Conservation (phyloP, 2,888 invertebrate species). For the Corythucha ciliata region DNA sequence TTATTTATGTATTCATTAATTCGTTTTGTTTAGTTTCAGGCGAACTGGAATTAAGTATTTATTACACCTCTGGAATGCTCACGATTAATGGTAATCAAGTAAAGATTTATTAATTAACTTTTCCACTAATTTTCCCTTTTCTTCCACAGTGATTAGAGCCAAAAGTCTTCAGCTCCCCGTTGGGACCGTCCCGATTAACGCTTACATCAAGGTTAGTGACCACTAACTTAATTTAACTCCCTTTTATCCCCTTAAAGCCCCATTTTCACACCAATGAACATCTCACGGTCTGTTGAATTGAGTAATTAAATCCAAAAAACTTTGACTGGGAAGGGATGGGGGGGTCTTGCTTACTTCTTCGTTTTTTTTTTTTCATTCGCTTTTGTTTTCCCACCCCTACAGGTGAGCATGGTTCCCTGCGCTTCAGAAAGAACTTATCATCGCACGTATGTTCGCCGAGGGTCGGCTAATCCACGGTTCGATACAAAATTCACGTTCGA, state of each 20-base stretch:
- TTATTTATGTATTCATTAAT: not conserved
- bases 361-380: not conserved
- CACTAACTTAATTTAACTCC: not conserved
- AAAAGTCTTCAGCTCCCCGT: conserved; percentile 58
- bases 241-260: not conserved
- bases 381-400: conserved; percentile 17
- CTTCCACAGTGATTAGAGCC: conserved; percentile 62
- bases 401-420: conserved; percentile 51
- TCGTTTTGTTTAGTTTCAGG: conserved; percentile 34
- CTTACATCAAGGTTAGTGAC: conserved; percentile 64
- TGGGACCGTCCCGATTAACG: conserved; percentile 64
- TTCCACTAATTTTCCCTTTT: conserved; percentile 21
- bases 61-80: conserved; percentile 39
- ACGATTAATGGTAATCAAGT: conserved; percentile 45
- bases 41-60: conserved; percentile 43
- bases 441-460: conserved; percentile 70
- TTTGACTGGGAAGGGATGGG: no score
- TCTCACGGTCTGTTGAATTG: not conserved
- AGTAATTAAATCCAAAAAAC: not conserved
- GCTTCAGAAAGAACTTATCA: conserved; percentile 54
- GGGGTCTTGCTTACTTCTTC: no score
- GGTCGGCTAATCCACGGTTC: conserved; percentile 67
- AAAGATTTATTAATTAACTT: conserved; percentile 21
- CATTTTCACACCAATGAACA: not conserved
- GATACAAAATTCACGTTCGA: conserved; percentile 67